Evolutionary conservation across 2,888 invertebrate species (phyloP), one percentile per base, ranked within the genome.

Genomic region (Nomada flava): DNA sequence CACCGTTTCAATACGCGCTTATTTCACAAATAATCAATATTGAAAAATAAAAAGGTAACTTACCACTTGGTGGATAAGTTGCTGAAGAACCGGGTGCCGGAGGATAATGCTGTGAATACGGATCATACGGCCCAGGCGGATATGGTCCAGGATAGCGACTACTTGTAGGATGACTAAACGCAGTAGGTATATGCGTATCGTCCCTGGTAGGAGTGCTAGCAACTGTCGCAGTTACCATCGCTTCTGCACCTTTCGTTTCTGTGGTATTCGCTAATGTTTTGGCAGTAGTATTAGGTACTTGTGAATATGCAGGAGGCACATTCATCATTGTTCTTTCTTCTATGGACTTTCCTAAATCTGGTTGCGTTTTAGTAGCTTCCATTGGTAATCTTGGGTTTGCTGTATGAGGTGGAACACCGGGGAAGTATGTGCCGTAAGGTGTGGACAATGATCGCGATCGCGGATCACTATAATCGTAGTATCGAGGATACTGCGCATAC

Each of bases 51-150:
- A 44, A 69, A 18, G 13, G 23, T 9, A 63, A 90, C 90, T 87
- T 83, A 93, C 93, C 92, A 89, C 88, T 88, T 59, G 93, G 90
- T 72, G 93, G 92, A 88, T 93, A 93, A 88, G 91, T 90, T 55
- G 92, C 90, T 11, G 93, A 90, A 26, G 93, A 91, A 18, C 90
- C 92, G 52, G 93, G 92, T 26, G 91, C 91, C 13, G 93, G 91
- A 72, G 93, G 92, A 84, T 93, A 93, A 82, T 93, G 93, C 70
- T 93, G 93, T 26, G 93, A 85, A 60, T 93, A 93, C 23, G 93
- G 93, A 79, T 93, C 93, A 23, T 93, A 93, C 13, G 93, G 92
- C 20, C 90, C 90, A 1, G 93, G 93, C 4, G 93, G 93, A 88
- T 93, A 93, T 5, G 93, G 91, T 7, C 90, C 92, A 44, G 92